phyloP scores from a whole-genome alignment of 2,113 vertebrate species.

The Pristiophorus japonicus region DNA sequence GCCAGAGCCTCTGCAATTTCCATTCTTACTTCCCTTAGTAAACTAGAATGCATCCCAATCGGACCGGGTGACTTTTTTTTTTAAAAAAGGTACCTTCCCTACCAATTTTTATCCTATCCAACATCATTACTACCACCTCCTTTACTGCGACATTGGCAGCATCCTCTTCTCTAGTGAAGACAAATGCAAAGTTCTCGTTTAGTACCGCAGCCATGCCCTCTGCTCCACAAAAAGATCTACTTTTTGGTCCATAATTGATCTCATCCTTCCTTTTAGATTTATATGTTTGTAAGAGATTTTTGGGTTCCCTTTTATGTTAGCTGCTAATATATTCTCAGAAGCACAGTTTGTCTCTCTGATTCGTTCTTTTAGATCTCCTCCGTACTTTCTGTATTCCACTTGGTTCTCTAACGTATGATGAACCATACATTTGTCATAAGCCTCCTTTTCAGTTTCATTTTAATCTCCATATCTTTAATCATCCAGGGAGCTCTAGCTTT shows the following conservation, averaged over 20 bases:
- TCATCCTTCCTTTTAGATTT: too few species aligned
- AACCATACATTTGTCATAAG: neutral
- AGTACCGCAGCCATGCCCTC: too few species aligned
- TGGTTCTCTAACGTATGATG: neutral
- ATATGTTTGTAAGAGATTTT: neutral
- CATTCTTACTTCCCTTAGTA: neutral
- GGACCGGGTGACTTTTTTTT: too few species aligned
- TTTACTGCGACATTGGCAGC: too few species aligned
- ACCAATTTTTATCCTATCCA: too few species aligned
- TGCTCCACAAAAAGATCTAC: too few species aligned
- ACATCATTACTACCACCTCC: too few species aligned
- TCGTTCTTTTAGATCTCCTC: neutral
- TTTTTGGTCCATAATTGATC: too few species aligned
- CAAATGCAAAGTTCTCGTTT: too few species aligned
- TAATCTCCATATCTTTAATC: neutral
- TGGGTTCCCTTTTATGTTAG: neutral
- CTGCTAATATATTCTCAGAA: neutral
- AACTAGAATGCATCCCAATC: neutral
- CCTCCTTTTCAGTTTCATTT: neutral
- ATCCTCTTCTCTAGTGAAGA: too few species aligned
- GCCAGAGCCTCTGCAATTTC: too few species aligned
- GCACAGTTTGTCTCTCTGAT: too few species aligned
- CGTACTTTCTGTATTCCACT: neutral
- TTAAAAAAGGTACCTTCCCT: neutral
- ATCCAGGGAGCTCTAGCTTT: neutral